Evolutionary conservation across 2,797 vertebrate genomes (phyloP).

Genomic region (Aeoliscus strigatus): DNA sequence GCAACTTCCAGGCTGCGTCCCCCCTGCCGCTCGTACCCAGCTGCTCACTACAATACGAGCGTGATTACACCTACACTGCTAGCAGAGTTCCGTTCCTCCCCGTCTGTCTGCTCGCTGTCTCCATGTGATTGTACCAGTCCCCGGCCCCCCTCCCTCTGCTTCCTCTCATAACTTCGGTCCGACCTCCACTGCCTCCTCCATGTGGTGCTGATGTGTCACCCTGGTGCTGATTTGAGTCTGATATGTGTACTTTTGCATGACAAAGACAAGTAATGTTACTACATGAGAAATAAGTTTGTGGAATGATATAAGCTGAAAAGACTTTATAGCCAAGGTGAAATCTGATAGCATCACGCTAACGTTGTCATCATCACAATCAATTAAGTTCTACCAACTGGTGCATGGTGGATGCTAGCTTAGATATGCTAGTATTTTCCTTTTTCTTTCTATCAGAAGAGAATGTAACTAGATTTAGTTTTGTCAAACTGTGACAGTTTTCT

Average conservation of each 20-base stretch:
- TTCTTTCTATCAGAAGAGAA: no score
- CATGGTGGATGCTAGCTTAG: no score
- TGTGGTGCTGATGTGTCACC: conserved; percentile 30
- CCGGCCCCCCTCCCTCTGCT: conserved; percentile 48
- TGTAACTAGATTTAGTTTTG: no score
- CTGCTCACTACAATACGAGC: conserved; percentile 72
- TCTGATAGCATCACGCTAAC: background rate
- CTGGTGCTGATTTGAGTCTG: conserved; percentile 24
- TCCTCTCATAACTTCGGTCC: conserved; percentile 36
- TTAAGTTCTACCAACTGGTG: no score
- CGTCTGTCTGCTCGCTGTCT: conserved; percentile 50
- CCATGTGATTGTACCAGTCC: conserved; percentile 60
- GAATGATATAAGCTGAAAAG: conserved; percentile 10
- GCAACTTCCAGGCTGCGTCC: conserved; percentile 21
- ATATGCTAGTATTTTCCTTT: no score
- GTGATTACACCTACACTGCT: conserved; percentile 75
- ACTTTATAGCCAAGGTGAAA: background rate
- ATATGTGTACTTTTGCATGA: conserved; percentile 15
- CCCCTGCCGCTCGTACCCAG: conserved; percentile 55
- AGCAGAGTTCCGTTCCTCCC: conserved; percentile 45
- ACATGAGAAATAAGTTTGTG: conserved; percentile 1
- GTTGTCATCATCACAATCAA: no score
- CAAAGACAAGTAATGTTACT: conserved; percentile 18
- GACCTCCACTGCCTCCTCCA: conserved; percentile 52
- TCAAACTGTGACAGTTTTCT: no score